A percentile compares a stretch with the other conserved stretches of the same genome.
phyloP scores from a whole-genome alignment of 2,888 invertebrate species.

The Aleiodes leptofemur region DNA sequence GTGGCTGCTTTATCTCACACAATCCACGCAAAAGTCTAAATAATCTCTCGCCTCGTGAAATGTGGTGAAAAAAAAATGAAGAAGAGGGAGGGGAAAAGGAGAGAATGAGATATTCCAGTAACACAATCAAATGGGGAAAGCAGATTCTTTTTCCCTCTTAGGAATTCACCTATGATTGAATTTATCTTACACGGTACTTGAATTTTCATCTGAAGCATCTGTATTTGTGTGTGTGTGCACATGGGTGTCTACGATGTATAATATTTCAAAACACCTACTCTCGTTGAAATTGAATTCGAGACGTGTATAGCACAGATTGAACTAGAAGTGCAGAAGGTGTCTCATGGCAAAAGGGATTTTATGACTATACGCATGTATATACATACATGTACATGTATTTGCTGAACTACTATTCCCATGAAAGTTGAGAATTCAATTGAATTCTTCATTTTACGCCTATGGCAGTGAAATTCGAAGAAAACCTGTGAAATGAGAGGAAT shows the following conservation, averaged over 20 bases:
- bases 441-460: slow-evolving; percentile 27
- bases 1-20: slow-evolving; percentile 7
- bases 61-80: too few relatives aligned
- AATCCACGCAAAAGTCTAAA: not conserved
- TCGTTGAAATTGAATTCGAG: slow-evolving; percentile 24
- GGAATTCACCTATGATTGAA: slow-evolving; percentile 17
- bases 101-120: not conserved
- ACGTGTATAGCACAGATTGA: slow-evolving; percentile 27
- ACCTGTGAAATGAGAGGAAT: too few relatives aligned
- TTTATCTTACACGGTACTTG: slow-evolving; percentile 13
- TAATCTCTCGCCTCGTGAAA: too few relatives aligned
- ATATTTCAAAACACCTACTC: slow-evolving; percentile 35
- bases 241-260: slow-evolving; percentile 6
- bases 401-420: slow-evolving; percentile 1
- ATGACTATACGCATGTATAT: slow-evolving; percentile 11
- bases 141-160: not conserved
- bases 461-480: slow-evolving; percentile 26
- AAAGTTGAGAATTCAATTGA: slow-evolving; percentile 35
- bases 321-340: slow-evolving; percentile 33
- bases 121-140: not conserved
- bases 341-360: slow-evolving; percentile 24
- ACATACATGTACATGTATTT: not conserved
- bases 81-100: not conserved
- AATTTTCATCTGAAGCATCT: not conserved
- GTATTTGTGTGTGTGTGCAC: too few relatives aligned